Evolutionary conservation across 2,797 vertebrate species (phyloP).

Genomic region (Lophius americanus): DNA sequence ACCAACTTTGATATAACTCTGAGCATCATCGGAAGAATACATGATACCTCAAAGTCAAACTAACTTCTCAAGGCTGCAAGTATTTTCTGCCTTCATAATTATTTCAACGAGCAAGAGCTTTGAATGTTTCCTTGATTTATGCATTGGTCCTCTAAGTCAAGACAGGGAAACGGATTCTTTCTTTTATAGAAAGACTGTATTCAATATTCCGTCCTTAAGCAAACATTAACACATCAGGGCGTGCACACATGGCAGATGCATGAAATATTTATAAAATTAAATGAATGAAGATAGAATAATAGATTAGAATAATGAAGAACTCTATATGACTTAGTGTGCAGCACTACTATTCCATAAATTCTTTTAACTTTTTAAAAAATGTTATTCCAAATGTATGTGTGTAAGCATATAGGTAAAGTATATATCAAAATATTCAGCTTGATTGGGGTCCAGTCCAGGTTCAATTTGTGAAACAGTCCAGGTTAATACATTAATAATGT

Average conservation of each 20-base stretch:
- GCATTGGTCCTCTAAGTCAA: constrained; percentile 3
- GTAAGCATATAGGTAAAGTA: too few relatives aligned
- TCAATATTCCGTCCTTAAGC: background rate
- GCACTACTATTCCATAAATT: too few relatives aligned
- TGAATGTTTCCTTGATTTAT: constrained; percentile 20
- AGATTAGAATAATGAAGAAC: constrained; percentile 21
- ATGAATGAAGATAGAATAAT: constrained; percentile 12
- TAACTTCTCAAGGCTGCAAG: constrained; percentile 34
- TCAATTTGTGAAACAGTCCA: too few relatives aligned
- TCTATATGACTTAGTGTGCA: too few relatives aligned
- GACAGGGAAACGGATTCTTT: constrained; percentile 2
- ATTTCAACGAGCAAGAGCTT: constrained; percentile 13
- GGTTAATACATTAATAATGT: too few relatives aligned
- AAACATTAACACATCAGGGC: constrained; percentile 12
- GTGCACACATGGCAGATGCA: constrained; percentile 17
- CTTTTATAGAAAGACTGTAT: constrained; percentile 9
- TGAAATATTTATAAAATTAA: constrained; percentile 22
- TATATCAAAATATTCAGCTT: too few relatives aligned
- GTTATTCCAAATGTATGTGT: too few relatives aligned
- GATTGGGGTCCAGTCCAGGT: too few relatives aligned
- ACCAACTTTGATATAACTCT: constrained; percentile 44
- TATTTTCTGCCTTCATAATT: constrained; percentile 27
- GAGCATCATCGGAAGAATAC: constrained; percentile 48
- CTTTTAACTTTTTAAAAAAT: too few relatives aligned
- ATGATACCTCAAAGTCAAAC: constrained; percentile 41